Base-by-base conservation (phyloP, 2,888 invertebrate species). In the Philopedon plagiatum region DNA sequence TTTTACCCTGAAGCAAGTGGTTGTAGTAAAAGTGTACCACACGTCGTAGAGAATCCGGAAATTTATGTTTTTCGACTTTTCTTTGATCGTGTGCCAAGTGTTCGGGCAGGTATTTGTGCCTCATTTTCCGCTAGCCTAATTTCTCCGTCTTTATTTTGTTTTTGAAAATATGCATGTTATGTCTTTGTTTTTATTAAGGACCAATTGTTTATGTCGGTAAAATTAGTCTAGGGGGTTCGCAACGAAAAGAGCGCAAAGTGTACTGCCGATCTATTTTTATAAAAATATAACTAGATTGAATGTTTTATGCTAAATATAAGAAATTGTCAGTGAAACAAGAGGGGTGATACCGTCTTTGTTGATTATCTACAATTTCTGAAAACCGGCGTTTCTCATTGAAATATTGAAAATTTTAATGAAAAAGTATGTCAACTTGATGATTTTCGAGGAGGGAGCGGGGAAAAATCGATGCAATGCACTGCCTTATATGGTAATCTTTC, bases 401-500 rank as follows among this genome's bases (percentile, higher is more conserved):
- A 78, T 70, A 76, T 76, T 76, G 73, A 77, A 77, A 78, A 75
- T 76, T 71, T 65, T 75, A 70, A 72, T 68, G 63, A 62, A 70
- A 76, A 82, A 80, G 80, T 81, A 75, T 82, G 81, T 80, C 81
- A 81, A 72, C 64, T 71, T 73, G 77, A 78, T 77, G 62, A 64
- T 65, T 64, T 75, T 75, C 74, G 78, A 67, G 77, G 77, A 78
- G 77, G 73, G 76, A 65, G 76, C n/a, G 80, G 81, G 80, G 86
- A 85, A 82, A 85, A 82, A 88, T 87, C 89, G 87, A 87, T 88
- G 87, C 89, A 89, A 88, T 89, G 86, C 87, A 89, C 89, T 90
- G 88, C 92, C 92, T 90, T 92, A 92, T 92, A 92, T 91, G 92
- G 93, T 91, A 89, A 92, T 91, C 90, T 89, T 88, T 87, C 84